Base-by-base conservation (phyloP, 2,797 vertebrate species). In the Sebastes kiyomatsui region DNA sequence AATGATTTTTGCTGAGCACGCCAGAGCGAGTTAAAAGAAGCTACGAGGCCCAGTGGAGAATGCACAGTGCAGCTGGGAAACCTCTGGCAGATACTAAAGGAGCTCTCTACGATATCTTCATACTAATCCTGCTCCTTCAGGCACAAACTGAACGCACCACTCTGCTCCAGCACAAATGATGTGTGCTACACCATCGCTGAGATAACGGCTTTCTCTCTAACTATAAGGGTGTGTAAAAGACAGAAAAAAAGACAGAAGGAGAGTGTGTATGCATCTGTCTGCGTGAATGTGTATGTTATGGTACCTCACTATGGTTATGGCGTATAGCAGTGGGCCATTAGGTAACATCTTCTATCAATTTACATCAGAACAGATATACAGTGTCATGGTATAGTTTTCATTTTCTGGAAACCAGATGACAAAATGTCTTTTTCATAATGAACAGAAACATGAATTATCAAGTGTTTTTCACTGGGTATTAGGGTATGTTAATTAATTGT, bases 1-100 rank as follows among this genome's bases (percentile, higher is more conserved):
- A 81, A 86, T 25, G 78, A 72, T 27, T 92, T 87, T 65, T 79
- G 80, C 88, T 84, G 89, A 89, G 82, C 83, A 75, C 1, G 28
- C 56, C 30, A n/a, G 13, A 80, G 54, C 4, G 65, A 72, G 66
- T 78, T 79, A 65, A 85, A 87, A 88, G 73, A 77, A 77, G 71
- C 64, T 49, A 11, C 20, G 64, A 79, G 77, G 70, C 30, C 1
- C n/a, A 79, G 74, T 22, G 64, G 64, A 68, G 76, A 79, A 86
- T 13, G 42, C 49, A 69, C 52, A 22, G 71, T 42, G 46, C 59
- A 67, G 77, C 72, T 66, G 67, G 69, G 73, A 75, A 81, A 87
- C 80, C 75, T 84, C 74, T 60, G 75, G 52, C 59, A 85, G 87
- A 82, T 80, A 49, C 67, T 71, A 65, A 83, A 83, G 81, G 55